Percentiles rank a stretch among this genome's conserved stretches.
These are phyloP conservation scores for Zophobas morio DNA, from an alignment of 1,140 invertebrate genomes.

Conservation along the genomic window DNA sequence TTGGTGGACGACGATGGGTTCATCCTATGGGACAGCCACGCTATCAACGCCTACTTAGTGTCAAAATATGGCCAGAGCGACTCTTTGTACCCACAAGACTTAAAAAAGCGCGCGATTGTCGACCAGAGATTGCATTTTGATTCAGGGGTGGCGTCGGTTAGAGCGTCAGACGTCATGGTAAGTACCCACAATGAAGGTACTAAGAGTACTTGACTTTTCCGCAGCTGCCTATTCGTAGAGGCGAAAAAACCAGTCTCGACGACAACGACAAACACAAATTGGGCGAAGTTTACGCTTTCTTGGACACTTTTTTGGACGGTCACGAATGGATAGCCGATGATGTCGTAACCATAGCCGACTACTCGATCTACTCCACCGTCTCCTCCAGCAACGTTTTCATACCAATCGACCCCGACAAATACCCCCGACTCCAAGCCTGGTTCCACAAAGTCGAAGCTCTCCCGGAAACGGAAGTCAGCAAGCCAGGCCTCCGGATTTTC, in stretches of 20 bases:
- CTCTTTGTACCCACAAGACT: constrained; percentile 73
- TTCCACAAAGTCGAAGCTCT: constrained; percentile 37
- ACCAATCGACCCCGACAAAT: constrained; percentile 49
- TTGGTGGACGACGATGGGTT: constrained; percentile 74
- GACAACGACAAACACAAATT: constrained; percentile 40
- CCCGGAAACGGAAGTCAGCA: constrained; percentile 45
- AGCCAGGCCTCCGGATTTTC: neutral
- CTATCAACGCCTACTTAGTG: constrained; percentile 73
- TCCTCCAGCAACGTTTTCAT: constrained; percentile 32
- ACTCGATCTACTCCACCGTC: constrained; percentile 50
- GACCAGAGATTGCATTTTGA: constrained; percentile 75
- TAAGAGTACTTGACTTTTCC: neutral
- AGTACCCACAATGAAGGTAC: constrained; percentile 6
- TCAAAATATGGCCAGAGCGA: constrained; percentile 72
- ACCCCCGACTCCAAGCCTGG: constrained; percentile 52
- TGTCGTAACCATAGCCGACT: constrained; percentile 57
- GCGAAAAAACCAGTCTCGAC: constrained; percentile 37
- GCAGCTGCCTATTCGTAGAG: constrained; percentile 49
- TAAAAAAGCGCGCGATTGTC: constrained; percentile 69
- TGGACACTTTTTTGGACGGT: constrained; percentile 55
- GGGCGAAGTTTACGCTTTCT: constrained; percentile 45
- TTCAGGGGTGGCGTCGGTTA: constrained; percentile 14
- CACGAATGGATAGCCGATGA: constrained; percentile 54
- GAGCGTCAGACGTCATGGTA: neutral
- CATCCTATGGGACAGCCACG: constrained; percentile 73